Evolutionary conservation across 1,140 invertebrate genomes (phyloP), one percentile per base, ranked within the genome.

Genomic region (Drosophila ananassae): DNA sequence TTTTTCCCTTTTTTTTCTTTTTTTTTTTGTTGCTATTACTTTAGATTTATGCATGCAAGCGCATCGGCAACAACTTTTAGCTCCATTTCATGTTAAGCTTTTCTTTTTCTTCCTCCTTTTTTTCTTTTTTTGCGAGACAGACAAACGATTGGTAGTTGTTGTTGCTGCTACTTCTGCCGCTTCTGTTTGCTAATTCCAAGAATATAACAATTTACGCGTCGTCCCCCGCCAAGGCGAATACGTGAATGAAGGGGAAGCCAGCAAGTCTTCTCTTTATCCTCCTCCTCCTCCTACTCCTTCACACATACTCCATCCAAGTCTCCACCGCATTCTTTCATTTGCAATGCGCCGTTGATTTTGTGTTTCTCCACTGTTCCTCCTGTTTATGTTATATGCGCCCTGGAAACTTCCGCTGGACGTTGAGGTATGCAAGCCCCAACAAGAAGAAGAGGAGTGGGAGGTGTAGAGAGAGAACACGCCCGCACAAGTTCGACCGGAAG

Each of bases 31-130:
- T 52, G 28, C 56, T 76, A 87, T 85, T 79, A 73, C 75, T 85
- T 75, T 85, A 82, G 75, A 90, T 85, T 90, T 90, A 90, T 90
- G 81, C 81, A 90, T 77, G 81, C 78, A 79, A 74, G 84, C 84
- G 75, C 71, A 56, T 72, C 74, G 62, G 57, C 69, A 30, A 50
- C 75, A 41, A 60, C 58, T 56, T 68, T 87, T 81, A 78, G 81
- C 82, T 87, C 78, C 77, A 85, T 85, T 85, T 85, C 81, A 81
- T 85, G 80, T n/a, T 41, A n/a, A 10, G 34, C 21, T 56, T 13
- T 30, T 22, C 6, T 61, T 63, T 62, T 30, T 39, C 22, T 73
- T 56, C 44, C 39, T 28, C 17, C 17, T 6, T 17, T 13, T 44
- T 44, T 3, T 32, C 0, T 32, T 12, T 24, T 80, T 77, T 71